Base-by-base conservation (phyloP, 2,797 vertebrate species). In the Orestias chungarensis region DNA sequence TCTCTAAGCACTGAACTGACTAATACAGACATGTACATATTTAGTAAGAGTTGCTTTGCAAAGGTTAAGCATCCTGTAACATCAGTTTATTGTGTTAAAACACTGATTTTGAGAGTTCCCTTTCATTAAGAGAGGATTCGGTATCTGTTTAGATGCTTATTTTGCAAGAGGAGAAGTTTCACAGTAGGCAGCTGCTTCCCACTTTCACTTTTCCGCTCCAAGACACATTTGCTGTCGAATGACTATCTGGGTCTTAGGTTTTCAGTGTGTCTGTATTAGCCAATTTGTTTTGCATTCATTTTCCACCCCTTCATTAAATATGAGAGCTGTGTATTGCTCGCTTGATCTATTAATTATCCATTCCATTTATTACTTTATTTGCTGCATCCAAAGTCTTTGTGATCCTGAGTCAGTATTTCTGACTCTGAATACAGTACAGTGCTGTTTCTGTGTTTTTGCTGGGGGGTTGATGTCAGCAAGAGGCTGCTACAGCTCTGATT, bases 321-420 rank as follows among this genome's bases (percentile, higher is more conserved):
- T 8, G 43, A 25, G n/a, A 44, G 64, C 69, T 72, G 57, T 79
- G 70, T 52, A 57, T 74, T 75, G 67, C 72, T 61, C 44, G 42
- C 44, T 42, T 69, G 66, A 46, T 81, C 59, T 74, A 59, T 65
- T 87, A 86, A 90, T 88, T 79, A 87, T 86, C 67, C 8, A 2
- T 83, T 82, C 62, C 80, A 83, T 87, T 92, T 82, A 85, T 83
- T 86, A 76, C 64, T 82, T 78, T 75, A 76, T 82, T 83, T 64
- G 9, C 50, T 31, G 4, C 40, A 33, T 64, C 44, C 46, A 52
- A 18, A 17, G 69, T 59, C 70, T 75, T 50, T 31, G 73, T 66
- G 0, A 23, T 70, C 64, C 29, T 40, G 43, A 18, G 65, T 80
- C 84, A 72, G 84, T 82, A 79, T 74, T 71, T 81, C 69, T 73